A percentile compares a stretch with the other conserved stretches of the same genome.
Conservation (phyloP, 2,797 vertebrate species). For the Leptoclinus maculatus region DNA sequence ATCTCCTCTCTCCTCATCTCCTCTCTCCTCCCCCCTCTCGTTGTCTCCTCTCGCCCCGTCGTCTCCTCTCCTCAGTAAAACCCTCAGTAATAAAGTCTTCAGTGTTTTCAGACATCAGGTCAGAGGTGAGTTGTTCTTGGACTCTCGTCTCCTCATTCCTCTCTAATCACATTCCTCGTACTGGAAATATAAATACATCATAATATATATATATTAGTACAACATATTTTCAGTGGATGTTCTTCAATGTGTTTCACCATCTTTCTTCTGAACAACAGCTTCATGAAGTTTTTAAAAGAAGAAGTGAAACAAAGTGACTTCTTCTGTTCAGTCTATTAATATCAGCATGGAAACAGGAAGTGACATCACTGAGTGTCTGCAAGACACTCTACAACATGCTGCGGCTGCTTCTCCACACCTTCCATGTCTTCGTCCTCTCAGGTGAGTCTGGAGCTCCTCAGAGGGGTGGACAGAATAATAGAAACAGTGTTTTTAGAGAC, state of each 20-base stretch:
- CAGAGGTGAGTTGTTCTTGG: conserved; percentile 48
- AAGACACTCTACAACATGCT: conserved; percentile 35
- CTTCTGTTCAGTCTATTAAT: conserved; percentile 43
- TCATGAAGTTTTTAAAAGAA: too few relatives aligned
- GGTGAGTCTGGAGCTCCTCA: conserved; percentile 48
- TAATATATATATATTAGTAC: conserved; percentile 12
- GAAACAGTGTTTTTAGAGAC: background rate
- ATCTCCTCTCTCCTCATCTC: background rate
- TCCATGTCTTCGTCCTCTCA: conserved; percentile 30
- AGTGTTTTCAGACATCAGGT: conserved; percentile 34
- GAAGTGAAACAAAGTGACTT: too few relatives aligned
- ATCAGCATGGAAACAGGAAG: conserved; percentile 59
- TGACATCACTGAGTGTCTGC: background rate
- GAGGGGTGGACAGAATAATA: background rate
- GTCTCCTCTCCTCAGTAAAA: conserved; percentile 7
- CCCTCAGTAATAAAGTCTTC: background rate
- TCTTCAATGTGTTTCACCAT: too few relatives aligned
- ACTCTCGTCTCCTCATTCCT: conserved; percentile 37
- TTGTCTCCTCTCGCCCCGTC: background rate
- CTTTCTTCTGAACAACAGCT: too few relatives aligned
- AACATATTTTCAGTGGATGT: conserved; percentile 18
- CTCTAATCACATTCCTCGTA: conserved; percentile 41
- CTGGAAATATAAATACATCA: conserved; percentile 43
- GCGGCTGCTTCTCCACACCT: conserved; percentile 6
- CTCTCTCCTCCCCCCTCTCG: background rate